Percentiles rank a stretch among this genome's conserved stretches.
Evolutionary conservation across 2,797 vertebrate genomes (phyloP).

Genomic region (Melanotaenia boesemani): DNA sequence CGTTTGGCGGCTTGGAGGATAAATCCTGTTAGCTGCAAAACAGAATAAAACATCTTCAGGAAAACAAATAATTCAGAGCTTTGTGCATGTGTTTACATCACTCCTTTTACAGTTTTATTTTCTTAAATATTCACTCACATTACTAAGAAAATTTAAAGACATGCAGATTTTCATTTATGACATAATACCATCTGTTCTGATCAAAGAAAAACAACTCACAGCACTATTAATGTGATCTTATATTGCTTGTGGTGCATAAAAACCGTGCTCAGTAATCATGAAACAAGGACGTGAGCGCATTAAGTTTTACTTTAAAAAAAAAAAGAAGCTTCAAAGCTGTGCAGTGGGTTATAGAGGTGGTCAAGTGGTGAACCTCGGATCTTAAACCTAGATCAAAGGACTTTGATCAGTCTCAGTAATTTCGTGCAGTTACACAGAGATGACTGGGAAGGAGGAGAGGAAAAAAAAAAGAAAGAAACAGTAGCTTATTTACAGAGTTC

Average conservation of each 20-base stretch:
- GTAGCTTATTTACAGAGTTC: slow-evolving; percentile 39
- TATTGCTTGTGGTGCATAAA: not conserved
- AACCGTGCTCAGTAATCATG: not conserved
- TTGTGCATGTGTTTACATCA: not conserved
- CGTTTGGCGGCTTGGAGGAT: slow-evolving; percentile 90
- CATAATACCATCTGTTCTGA: not conserved
- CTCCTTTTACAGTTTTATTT: not conserved
- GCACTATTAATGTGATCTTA: not conserved
- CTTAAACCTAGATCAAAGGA: not conserved
- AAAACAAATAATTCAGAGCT: not conserved
- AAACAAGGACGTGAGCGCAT: no score
- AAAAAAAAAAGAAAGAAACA: slow-evolving; percentile 9
- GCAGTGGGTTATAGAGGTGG: not conserved
- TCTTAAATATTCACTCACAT: not conserved
- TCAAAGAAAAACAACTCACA: not conserved
- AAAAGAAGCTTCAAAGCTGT: not conserved
- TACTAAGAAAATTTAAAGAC: no score
- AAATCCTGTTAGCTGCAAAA: slow-evolving; percentile 89
- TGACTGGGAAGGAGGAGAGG: not conserved
- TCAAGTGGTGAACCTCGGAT: not conserved
- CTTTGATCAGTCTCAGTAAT: slow-evolving; percentile 28
- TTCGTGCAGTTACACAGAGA: not conserved
- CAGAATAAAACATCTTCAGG: slow-evolving; percentile 1
- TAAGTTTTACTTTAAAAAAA: not conserved
- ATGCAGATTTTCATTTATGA: slow-evolving; percentile 4